Evolutionary conservation across 2,113 vertebrate species (phyloP).

Genomic region (Microtus richardsoni): DNA sequence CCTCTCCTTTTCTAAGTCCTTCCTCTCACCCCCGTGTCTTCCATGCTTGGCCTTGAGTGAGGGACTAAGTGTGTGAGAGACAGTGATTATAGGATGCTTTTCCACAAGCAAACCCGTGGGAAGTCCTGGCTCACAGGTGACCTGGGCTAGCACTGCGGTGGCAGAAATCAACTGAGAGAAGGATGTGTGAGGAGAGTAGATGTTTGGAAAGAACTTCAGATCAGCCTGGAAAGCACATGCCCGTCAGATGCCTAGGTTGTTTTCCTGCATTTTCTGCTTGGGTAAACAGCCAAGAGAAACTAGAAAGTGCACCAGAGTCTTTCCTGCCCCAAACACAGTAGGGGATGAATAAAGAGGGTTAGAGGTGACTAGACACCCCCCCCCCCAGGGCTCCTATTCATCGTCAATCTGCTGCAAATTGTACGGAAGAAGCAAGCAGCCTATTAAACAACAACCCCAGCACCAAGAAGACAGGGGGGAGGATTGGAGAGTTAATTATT

Average conservation of each 20-base stretch:
- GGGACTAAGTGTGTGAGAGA: neutral
- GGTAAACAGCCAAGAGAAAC: neutral
- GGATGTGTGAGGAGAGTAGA: rapidly evolving
- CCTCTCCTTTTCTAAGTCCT: neutral
- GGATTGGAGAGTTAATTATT: neutral
- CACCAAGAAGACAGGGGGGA: no score
- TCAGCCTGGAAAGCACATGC: rapidly evolving
- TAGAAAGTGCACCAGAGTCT: rapidly evolving
- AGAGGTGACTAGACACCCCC: neutral
- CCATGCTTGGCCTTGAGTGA: neutral
- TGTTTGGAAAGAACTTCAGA: neutral
- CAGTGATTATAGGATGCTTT: neutral
- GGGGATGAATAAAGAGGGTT: rapidly evolving
- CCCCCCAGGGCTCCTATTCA: neutral
- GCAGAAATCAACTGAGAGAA: neutral
- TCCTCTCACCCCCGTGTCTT: neutral
- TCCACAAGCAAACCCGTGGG: rapidly evolving
- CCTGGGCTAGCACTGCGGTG: rapidly evolving
- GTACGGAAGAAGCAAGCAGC: rapidly evolving
- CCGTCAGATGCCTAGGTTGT: rapidly evolving
- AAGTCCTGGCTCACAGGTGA: neutral
- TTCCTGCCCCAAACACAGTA: neutral
- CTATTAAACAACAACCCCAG: neutral
- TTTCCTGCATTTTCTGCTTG: neutral
- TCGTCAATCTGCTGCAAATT: no score